phyloP scores from a whole-genome alignment of 1,140 invertebrate species.

The Spodoptera frugiperda region DNA sequence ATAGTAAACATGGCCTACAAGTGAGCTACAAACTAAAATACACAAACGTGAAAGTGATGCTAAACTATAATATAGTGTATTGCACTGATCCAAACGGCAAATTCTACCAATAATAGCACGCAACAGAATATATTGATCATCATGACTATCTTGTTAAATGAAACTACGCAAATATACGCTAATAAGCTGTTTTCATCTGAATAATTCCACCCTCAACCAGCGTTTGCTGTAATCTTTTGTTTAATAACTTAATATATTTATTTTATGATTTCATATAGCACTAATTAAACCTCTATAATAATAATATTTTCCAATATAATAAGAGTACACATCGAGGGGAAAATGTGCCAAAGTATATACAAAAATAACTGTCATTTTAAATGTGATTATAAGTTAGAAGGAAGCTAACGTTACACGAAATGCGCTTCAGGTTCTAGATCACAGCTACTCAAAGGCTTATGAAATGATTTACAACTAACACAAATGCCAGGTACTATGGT shows the following conservation, averaged over 20 bases:
- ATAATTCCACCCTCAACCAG: conserved; percentile 46
- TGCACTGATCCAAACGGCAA: neutral
- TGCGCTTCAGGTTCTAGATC: neutral
- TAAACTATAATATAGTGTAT: conserved; percentile 6
- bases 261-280: conserved; percentile 38
- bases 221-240: conserved; percentile 53
- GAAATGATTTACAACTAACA: no score
- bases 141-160: neutral
- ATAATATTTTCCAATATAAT: conserved; percentile 35
- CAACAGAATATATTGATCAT: neutral
- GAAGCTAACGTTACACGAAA: conserved; percentile 13
- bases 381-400: conserved; percentile 3
- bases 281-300: conserved; percentile 43
- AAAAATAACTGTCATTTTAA: conserved; percentile 38
- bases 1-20: conserved; percentile 1
- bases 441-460: no score
- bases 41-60: neutral
- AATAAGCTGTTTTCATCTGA: neutral
- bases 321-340: conserved; percentile 34
- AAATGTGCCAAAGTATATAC: conserved; percentile 47
- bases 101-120: conserved; percentile 12
- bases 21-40: conserved; percentile 1
- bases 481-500: no score
- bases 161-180: conserved; percentile 1
- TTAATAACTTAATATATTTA: conserved; percentile 50